These are phyloP conservation scores for Ammodytes marinus DNA, from an alignment of 2,113 vertebrate genomes.

Conservation along the genomic window DNA sequence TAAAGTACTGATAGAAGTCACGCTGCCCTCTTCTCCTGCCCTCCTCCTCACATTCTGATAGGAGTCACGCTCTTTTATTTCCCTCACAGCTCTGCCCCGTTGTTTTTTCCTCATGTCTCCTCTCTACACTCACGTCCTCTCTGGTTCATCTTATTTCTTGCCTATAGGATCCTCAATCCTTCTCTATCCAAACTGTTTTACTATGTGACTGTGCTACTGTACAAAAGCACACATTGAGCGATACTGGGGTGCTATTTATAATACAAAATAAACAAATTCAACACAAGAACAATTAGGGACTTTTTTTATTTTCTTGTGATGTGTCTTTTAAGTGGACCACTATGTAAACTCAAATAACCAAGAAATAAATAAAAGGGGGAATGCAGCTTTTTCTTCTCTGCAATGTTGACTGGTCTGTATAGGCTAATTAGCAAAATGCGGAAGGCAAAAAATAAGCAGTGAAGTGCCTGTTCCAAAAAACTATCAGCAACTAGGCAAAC, in stretches of 20 bases:
- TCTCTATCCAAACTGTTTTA: conserved; percentile 3
- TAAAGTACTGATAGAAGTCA: conserved; percentile 56
- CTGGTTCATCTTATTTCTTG: not conserved
- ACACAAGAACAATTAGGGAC: not conserved
- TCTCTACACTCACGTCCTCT: not conserved
- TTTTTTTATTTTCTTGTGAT: conserved; percentile 16
- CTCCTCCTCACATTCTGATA: conserved; percentile 45
- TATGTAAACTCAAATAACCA: conserved; percentile 8
- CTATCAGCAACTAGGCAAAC: conserved; percentile 25
- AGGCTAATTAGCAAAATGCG: conserved; percentile 29
- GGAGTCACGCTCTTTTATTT: conserved; percentile 53
- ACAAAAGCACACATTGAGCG: conserved; percentile 2
- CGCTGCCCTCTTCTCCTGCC: conserved; percentile 49
- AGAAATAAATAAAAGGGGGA: not conserved
- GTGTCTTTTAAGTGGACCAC: conserved; percentile 43
- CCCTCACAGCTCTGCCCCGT: not conserved
- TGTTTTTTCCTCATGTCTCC: conserved; percentile 7
- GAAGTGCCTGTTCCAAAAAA: not conserved
- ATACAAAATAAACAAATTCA: not conserved
- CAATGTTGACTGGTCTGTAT: not conserved
- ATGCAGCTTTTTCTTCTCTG: conserved; percentile 16
- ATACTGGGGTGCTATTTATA: conserved; percentile 12
- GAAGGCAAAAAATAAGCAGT: conserved; percentile 25
- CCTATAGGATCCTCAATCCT: conserved; percentile 2
- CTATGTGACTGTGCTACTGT: conserved; percentile 19